These are phyloP conservation scores for Sarcoramphus papa DNA, from an alignment of 2,797 vertebrate species.

Conservation along the genomic window DNA sequence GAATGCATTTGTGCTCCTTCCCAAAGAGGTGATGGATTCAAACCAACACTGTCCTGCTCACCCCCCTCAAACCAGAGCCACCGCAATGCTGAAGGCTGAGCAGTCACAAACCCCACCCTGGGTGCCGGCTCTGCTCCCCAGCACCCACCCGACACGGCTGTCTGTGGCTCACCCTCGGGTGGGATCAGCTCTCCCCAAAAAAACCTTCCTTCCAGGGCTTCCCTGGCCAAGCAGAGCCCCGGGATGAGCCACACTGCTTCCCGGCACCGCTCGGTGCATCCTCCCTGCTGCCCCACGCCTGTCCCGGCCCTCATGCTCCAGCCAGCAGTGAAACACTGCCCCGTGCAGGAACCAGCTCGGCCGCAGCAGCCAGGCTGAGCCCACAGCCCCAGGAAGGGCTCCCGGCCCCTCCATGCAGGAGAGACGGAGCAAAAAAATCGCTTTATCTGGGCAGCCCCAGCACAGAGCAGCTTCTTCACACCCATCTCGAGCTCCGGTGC, in stretches of 20 bases:
- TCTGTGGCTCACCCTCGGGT: no score
- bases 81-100: background rate
- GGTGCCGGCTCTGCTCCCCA: background rate
- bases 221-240: background rate
- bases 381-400: fast-evolving
- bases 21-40: background rate
- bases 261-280: background rate
- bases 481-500: background rate
- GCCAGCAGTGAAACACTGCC: background rate
- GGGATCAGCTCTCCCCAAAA: background rate
- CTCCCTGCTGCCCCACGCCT: background rate
- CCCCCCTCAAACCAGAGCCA: background rate
- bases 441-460: background rate
- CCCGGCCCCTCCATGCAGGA: background rate
- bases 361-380: background rate
- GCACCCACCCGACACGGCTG: background rate
- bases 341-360: background rate
- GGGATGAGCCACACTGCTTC: background rate
- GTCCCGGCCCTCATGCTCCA: background rate
- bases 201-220: background rate
- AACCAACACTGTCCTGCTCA: background rate
- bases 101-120: background rate
- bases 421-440: background rate
- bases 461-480: background rate
- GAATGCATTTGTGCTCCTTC: background rate